These are phyloP conservation scores for Delphinapterus leucas DNA, from an alignment of 2,113 vertebrate species.

Conservation along the genomic window DNA sequence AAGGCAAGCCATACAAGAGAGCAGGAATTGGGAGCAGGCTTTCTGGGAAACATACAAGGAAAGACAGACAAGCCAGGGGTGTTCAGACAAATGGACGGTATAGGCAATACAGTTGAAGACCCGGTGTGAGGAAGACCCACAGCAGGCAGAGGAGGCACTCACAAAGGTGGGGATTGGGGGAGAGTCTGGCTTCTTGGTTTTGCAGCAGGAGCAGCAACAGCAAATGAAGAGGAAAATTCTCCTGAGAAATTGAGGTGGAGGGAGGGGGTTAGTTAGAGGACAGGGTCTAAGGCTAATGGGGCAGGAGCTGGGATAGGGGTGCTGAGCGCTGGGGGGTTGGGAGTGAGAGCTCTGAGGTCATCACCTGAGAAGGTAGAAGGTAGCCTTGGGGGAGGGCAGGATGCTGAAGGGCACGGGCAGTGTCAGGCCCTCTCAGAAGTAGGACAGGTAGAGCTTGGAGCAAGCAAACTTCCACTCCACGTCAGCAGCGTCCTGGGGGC, in stretches of 20 bases:
- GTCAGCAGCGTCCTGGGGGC: conserved; percentile 89
- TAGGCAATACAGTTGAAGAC: not conserved
- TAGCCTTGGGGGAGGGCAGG: conserved; percentile 90
- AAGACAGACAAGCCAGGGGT: not conserved
- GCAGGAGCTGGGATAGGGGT: not conserved
- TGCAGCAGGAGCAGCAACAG: conserved; percentile 82
- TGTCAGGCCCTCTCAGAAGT: conserved; percentile 91
- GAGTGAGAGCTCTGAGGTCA: not conserved
- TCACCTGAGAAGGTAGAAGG: conserved; percentile 89
- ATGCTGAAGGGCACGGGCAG: conserved; percentile 94
- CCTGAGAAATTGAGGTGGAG: conserved; percentile 69
- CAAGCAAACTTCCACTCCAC: conserved; percentile 95
- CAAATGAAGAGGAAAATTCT: conserved; percentile 83
- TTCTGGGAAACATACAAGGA: not conserved
- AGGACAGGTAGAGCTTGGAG: conserved; percentile 92
- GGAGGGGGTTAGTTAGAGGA: not conserved
- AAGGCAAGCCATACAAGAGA: not conserved
- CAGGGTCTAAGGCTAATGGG: not conserved
- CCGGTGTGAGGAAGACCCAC: not conserved
- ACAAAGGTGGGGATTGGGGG: conserved; percentile 85
- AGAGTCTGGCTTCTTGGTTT: conserved; percentile 79
- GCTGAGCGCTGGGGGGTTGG: not conserved
- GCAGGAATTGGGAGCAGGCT: not conserved
- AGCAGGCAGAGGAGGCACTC: conserved; percentile 53
- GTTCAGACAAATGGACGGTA: not conserved